Evolutionary conservation across 2,113 vertebrate genomes (phyloP).

Genomic region (Equus przewalskii): DNA sequence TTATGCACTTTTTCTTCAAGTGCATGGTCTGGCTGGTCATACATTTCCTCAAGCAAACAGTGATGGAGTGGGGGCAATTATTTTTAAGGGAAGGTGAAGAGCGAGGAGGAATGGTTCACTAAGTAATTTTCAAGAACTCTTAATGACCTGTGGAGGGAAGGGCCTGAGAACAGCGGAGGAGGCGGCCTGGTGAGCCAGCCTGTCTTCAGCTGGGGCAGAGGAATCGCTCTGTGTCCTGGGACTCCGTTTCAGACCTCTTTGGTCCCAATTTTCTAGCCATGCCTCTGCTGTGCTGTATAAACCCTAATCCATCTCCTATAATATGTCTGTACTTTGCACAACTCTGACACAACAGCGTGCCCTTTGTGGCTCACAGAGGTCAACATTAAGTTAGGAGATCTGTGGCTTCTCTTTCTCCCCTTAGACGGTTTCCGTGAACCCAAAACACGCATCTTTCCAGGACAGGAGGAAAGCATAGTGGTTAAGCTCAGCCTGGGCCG

Average conservation of each 20-base stretch:
- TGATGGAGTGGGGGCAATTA: no score
- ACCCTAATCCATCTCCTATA: background rate
- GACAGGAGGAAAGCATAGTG: accelerated
- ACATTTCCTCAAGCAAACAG: background rate
- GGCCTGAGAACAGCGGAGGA: background rate
- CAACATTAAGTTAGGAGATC: background rate
- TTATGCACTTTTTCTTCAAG: background rate
- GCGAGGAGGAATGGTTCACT: background rate
- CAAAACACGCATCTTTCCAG: background rate
- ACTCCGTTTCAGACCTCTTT: accelerated
- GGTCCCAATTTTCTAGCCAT: background rate
- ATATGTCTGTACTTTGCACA: background rate
- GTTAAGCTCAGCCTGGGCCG: background rate
- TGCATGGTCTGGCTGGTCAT: accelerated
- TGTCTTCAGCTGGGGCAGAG: background rate
- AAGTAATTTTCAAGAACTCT: background rate
- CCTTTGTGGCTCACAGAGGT: background rate
- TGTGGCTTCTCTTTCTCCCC: no score
- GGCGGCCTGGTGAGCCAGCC: accelerated
- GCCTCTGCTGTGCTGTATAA: background rate
- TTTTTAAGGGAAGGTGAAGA: background rate
- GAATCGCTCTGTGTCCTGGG: accelerated
- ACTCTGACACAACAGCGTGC: accelerated
- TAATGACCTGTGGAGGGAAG: no score
- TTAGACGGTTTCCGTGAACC: background rate